Evolutionary conservation across 2,888 invertebrate genomes (phyloP), one percentile per base, ranked within the genome.

Genomic region (Zygogramma bicolorata): DNA sequence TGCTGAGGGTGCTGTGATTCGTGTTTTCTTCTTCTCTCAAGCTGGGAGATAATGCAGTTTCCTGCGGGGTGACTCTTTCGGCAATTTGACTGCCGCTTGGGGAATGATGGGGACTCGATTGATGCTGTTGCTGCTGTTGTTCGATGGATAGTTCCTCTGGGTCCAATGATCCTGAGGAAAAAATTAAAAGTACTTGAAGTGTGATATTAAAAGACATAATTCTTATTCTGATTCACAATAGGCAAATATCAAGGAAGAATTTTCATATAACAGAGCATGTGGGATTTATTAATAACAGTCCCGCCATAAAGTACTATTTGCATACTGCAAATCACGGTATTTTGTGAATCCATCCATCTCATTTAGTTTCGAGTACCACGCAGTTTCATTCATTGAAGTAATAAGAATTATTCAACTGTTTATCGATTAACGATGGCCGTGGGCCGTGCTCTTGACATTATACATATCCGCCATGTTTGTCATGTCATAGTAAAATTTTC

Each of bases 71-170:
- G 34, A 88, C 87, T 2, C 91, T 84, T 42, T 90, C 89, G 10
- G 89, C 89, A 49, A 90, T 82, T 31, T 90, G 84, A 20, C 90
- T 84, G 22, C 90, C 84, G 78, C 81, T 80, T 38, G 86, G 85
- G 46, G 85, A 84, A 57, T 84, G 84, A 65, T 84, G 84, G 60
- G 84, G 84, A 46, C 74, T 75, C 29, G 70, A 69, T 58, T 78
- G 80, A 63, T 77, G 80, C 65, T 75, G 77, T 27, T 34, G 84
- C 87, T 85, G 86, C 75, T 87, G 90, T 83, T 87, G 91, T 82
- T 92, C 92, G 84, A 94, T 88, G 38, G 94, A 93, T 20, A 95
- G 87, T 85, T 95, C 94, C 86, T 94, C 94, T 82, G 94, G 93
- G 84, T 94, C 92, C 86, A 95, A 89, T 81, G 93, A 92, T 89